Evolutionary conservation across 2,888 invertebrate species (phyloP), one percentile per base, ranked within the genome.

Genomic region (Clunio marinus): DNA sequence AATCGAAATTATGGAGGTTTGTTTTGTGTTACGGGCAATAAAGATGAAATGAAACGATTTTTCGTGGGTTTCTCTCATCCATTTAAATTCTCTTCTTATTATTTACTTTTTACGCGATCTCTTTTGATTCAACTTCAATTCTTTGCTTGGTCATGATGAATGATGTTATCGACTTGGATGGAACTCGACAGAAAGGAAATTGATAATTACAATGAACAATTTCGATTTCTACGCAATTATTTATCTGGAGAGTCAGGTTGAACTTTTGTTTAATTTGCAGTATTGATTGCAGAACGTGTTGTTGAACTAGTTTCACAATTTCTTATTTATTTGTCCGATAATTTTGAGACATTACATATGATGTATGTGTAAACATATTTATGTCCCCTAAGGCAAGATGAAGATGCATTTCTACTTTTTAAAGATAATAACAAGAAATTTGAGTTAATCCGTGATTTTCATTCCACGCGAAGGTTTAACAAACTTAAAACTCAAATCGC

Each of bases 291-390:
- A 41, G 8, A 41, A 41, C 10, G 15, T 41, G n/a, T 41, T 41
- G 41, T 41, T 41, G 41, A 41, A 41, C 41, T 41, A n/a, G 41
- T 41, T 41, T 41, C 41, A n/a, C n/a, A n/a, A n/a, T n/a, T n/a
- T n/a, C n/a, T n/a, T n/a, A n/a, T n/a, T n/a, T n/a, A n/a, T n/a
- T n/a, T n/a, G n/a, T n/a, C n/a, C n/a, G n/a, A n/a, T n/a, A n/a
- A n/a, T n/a, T n/a, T n/a, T n/a, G n/a, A n/a, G n/a, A n/a, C n/a
- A n/a, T n/a, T n/a, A n/a, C n/a, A n/a, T n/a, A n/a, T n/a, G n/a
- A n/a, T n/a, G n/a, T n/a, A n/a, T n/a, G n/a, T n/a, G n/a, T n/a
- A n/a, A n/a, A n/a, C n/a, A n/a, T n/a, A n/a, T n/a, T n/a, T n/a
- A n/a, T n/a, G n/a, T n/a, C n/a, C n/a, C n/a, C n/a, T n/a, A n/a